phyloP scores from a whole-genome alignment of 2,888 invertebrate species.

The Chymomyza procnemis region DNA sequence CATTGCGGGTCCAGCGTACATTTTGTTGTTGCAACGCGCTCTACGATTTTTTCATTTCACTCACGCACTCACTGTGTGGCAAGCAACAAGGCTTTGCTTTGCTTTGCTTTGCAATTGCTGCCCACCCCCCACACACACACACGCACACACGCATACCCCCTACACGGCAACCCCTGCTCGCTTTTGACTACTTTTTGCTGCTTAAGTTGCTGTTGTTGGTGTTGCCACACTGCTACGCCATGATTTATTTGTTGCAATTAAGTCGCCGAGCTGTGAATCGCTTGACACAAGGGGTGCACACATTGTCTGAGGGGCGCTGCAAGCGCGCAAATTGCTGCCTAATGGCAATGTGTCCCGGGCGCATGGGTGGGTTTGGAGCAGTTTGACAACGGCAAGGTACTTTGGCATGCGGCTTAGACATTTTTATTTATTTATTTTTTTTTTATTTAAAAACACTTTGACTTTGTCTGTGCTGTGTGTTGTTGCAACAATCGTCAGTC shows the following conservation, averaged over 20 bases:
- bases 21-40: background rate
- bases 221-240: slow-evolving; percentile 13
- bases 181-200: background rate
- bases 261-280: slow-evolving; percentile 14
- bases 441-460: background rate
- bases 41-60: background rate
- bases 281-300: background rate
- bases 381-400: background rate
- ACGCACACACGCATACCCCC: background rate
- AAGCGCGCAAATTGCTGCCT: background rate
- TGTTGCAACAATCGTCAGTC: slow-evolving; percentile 41
- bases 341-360: background rate
- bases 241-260: slow-evolving; percentile 61
- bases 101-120: background rate
- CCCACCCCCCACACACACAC: slow-evolving; percentile 4
- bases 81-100: background rate
- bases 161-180: background rate
- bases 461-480: slow-evolving; percentile 27
- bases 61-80: background rate
- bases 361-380: no score
- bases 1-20: background rate
- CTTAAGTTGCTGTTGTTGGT: background rate
- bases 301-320: background rate
- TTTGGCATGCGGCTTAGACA: background rate
- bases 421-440: background rate